phyloP scores from a whole-genome alignment of 2,888 invertebrate species.

The Lithodes maja region DNA sequence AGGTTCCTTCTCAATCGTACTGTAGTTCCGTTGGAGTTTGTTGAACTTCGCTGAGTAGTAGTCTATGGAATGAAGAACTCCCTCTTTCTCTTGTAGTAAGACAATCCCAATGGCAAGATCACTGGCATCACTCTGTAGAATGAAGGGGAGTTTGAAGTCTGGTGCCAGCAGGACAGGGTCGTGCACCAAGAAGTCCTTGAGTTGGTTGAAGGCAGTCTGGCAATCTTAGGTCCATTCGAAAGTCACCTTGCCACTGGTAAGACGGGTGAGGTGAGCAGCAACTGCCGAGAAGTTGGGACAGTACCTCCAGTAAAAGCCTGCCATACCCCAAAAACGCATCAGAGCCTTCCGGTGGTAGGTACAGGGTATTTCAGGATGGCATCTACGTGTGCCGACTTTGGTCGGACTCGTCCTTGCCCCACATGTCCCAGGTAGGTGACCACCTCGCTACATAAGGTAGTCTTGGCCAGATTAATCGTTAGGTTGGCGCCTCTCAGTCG shows the following conservation, averaged over 20 bases:
- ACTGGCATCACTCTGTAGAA: constrained; percentile 25
- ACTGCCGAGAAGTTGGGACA: constrained; percentile 18
- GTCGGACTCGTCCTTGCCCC: constrained; percentile 4
- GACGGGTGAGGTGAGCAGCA: background rate
- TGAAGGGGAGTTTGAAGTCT: constrained; percentile 5
- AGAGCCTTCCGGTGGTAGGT: constrained; percentile 3
- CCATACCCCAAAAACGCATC: constrained; percentile 18
- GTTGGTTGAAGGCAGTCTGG: background rate
- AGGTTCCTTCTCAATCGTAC: constrained; percentile 8
- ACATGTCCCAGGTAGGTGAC: constrained; percentile 17
- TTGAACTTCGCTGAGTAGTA: constrained; percentile 3
- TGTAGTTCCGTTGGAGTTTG: background rate
- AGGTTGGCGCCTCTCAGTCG: background rate
- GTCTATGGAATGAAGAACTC: background rate
- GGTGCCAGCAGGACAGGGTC: constrained; percentile 9
- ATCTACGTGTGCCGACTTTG: background rate
- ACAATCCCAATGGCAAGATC: background rate
- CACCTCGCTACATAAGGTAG: constrained; percentile 16
- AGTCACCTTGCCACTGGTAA: constrained; percentile 10
- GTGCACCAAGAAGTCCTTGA: background rate
- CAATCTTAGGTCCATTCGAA: constrained; percentile 20
- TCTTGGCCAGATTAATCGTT: constrained; percentile 17
- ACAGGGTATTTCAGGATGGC: constrained; percentile 2
- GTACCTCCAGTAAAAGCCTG: background rate
- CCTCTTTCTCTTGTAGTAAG: background rate